A percentile compares a stretch with the other conserved stretches of the same genome.
phyloP scores from a whole-genome alignment of 2,888 invertebrate genomes.

The Nematopogon swammerdamellus region DNA sequence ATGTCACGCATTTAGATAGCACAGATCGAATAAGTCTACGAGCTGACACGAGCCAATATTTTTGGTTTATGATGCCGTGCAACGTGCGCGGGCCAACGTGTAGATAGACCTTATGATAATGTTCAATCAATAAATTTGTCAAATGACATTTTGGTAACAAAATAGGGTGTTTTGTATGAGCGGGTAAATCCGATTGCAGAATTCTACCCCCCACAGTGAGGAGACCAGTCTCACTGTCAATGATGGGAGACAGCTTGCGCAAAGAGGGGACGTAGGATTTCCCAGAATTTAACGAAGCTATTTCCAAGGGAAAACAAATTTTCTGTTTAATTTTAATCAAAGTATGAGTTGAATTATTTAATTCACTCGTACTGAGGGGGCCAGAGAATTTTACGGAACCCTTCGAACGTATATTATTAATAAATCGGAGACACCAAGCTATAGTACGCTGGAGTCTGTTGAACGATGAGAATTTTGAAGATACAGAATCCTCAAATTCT shows the following conservation, averaged over 20 bases:
- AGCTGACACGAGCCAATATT: neutral
- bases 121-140: neutral
- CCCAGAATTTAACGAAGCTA: neutral
- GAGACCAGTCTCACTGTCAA: neutral
- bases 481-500: neutral
- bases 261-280: neutral
- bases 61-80: neutral
- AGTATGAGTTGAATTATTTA: neutral
- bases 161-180: neutral
- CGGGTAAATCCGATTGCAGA: neutral
- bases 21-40: neutral
- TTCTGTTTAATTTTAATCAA: neutral
- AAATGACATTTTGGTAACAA: neutral
- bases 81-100: neutral
- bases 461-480: neutral
- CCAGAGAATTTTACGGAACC: neutral
- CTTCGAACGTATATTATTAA: neutral
- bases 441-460: neutral
- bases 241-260: neutral
- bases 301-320: neutral
- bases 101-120: neutral
- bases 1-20: neutral
- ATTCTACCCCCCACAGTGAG: neutral
- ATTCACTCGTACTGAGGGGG: neutral
- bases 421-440: neutral